Conservation (phyloP, 2,797 vertebrate genomes). For the Potorous gilbertii region DNA sequence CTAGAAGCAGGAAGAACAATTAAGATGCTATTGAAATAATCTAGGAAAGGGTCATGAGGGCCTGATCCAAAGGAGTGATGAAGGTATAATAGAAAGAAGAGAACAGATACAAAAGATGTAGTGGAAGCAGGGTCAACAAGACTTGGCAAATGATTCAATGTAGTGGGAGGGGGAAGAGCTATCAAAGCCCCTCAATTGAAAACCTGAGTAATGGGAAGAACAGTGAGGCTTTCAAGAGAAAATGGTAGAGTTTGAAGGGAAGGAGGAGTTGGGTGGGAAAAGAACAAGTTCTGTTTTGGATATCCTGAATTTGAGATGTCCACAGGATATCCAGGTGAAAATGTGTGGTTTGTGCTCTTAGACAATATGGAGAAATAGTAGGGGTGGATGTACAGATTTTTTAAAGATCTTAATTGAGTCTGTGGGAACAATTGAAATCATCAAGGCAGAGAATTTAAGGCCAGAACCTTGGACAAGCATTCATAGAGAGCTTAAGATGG, state of each 20-base stretch:
- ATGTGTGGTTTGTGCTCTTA: neutral
- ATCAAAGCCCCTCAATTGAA: neutral
- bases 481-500: neutral
- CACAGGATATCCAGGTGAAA: neutral
- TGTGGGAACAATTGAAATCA: neutral
- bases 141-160: neutral
- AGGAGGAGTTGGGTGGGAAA: neutral
- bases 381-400: neutral
- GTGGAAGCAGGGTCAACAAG: neutral
- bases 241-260: neutral
- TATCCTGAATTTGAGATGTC: neutral
- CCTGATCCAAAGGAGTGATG: rapidly evolving
- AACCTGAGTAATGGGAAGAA: neutral
- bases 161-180: neutral
- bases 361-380: neutral
- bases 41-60: neutral
- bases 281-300: neutral
- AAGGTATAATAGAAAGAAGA: neutral
- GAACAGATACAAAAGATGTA: neutral
- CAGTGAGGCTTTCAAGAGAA: neutral
- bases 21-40: neutral
- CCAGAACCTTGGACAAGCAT: neutral
- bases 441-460: neutral
- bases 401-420: neutral
- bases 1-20: neutral